Evolutionary conservation across 2,888 invertebrate genomes (phyloP).

Genomic region (Meiosimyza decipiens): DNA sequence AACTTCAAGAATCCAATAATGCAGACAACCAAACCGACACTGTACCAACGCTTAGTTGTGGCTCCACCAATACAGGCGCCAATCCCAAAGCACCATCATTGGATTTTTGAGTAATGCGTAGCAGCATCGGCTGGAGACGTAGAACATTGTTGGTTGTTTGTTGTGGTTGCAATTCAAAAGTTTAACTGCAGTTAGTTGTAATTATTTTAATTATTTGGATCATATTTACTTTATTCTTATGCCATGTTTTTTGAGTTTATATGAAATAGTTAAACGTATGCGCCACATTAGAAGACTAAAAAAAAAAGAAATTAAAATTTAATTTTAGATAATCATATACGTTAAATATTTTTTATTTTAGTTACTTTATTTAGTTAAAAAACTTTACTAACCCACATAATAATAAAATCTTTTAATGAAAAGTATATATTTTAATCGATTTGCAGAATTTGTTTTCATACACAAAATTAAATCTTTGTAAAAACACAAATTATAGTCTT

Average conservation of each 20-base stretch:
- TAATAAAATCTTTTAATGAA: conserved; percentile 2
- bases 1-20: conserved; percentile 72
- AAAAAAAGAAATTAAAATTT: conserved; percentile 33
- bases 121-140: conserved; percentile 21
- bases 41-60: conserved; percentile 70
- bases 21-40: conserved; percentile 62
- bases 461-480: not conserved
- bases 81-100: conserved; percentile 72
- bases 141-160: conserved; percentile 27
- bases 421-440: not conserved
- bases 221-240: conserved; percentile 2
- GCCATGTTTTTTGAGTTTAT: conserved; percentile 26
- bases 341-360: conserved; percentile 21
- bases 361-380: conserved; percentile 1
- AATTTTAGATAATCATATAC: conserved; percentile 29
- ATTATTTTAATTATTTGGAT: conserved; percentile 15
- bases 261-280: conserved; percentile 15
- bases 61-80: conserved; percentile 63
- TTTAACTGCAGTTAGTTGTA: conserved; percentile 20
- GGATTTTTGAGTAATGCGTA: conserved; percentile 70
- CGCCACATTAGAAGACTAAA: conserved; percentile 14
- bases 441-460: not conserved
- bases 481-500: conserved; percentile 13
- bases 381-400: not conserved
- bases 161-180: conserved; percentile 35